phyloP scores from a whole-genome alignment of 2,113 vertebrate genomes.

The Campylorhamphus procurvoides region DNA sequence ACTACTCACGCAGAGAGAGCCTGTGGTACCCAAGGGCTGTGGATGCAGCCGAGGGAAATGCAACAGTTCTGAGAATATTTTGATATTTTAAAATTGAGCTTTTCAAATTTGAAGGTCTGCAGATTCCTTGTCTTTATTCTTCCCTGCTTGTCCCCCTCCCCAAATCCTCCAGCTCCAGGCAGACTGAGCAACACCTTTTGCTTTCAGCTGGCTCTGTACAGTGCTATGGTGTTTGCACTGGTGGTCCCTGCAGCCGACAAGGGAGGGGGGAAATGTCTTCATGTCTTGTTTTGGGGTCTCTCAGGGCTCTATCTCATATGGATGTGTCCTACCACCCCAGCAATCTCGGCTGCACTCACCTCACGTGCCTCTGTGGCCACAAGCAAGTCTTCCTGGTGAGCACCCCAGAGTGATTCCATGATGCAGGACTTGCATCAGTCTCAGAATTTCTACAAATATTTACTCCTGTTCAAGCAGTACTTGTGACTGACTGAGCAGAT shows the following conservation, averaged over 20 bases:
- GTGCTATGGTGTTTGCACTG: rapidly evolving
- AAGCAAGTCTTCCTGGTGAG: too few relatives aligned
- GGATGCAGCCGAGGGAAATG: not conserved
- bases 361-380: not conserved
- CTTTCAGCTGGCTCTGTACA: rapidly evolving
- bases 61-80: not conserved
- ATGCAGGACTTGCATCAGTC: not conserved
- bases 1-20: rapidly evolving
- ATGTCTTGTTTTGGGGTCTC: not conserved
- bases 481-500: not conserved
- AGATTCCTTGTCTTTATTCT: not conserved
- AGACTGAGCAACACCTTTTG: not conserved
- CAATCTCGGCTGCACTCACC: not conserved
- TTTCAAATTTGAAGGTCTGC: not conserved
- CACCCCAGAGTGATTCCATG: not conserved
- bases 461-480: not conserved
- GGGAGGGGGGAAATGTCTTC: not conserved
- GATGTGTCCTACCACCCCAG: not conserved
- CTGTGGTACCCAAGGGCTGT: rapidly evolving
- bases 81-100: not conserved
- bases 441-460: not conserved
- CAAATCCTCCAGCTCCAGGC: not conserved
- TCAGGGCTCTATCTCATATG: rapidly evolving
- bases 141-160: not conserved
- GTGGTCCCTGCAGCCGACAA: not conserved